A percentile compares a stretch with the other conserved stretches of the same genome.
Conservation (phyloP, 2,888 invertebrate genomes). For the Nipponacmea schrenckii region DNA sequence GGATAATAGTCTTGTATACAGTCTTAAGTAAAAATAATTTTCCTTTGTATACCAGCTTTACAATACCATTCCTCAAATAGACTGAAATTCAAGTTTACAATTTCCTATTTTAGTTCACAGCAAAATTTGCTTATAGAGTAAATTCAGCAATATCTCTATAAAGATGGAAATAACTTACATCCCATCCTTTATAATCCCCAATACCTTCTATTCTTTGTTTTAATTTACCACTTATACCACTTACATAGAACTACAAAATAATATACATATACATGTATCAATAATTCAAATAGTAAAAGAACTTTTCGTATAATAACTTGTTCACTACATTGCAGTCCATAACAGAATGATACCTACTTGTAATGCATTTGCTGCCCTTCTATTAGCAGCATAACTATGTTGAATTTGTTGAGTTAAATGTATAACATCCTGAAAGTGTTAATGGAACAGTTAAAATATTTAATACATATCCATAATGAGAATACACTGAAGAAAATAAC, state of each 20-base stretch:
- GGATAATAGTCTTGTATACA: too few relatives aligned
- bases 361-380: conserved; percentile 82
- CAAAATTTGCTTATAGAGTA: too few relatives aligned
- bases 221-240: conserved; percentile 81
- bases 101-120: too few relatives aligned
- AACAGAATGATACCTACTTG: conserved; percentile 50
- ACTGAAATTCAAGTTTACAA: too few relatives aligned
- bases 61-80: background rate
- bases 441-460: conserved; percentile 8
- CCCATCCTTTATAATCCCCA: conserved; percentile 91
- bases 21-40: too few relatives aligned
- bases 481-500: background rate
- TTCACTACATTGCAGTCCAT: background rate
- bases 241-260: conserved; percentile 78
- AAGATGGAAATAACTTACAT: conserved; percentile 74
- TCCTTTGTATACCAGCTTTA: too few relatives aligned
- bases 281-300: background rate
- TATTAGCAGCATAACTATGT: conserved; percentile 89
- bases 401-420: conserved; percentile 91
- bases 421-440: conserved; percentile 76
- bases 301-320: background rate
- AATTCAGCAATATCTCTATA: too few relatives aligned
- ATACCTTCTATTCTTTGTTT: conserved; percentile 81
- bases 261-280: conserved; percentile 16
- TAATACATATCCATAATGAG: background rate